Evolutionary conservation across 2,797 vertebrate species (phyloP).

Genomic region (Melanotaenia maccullochi): DNA sequence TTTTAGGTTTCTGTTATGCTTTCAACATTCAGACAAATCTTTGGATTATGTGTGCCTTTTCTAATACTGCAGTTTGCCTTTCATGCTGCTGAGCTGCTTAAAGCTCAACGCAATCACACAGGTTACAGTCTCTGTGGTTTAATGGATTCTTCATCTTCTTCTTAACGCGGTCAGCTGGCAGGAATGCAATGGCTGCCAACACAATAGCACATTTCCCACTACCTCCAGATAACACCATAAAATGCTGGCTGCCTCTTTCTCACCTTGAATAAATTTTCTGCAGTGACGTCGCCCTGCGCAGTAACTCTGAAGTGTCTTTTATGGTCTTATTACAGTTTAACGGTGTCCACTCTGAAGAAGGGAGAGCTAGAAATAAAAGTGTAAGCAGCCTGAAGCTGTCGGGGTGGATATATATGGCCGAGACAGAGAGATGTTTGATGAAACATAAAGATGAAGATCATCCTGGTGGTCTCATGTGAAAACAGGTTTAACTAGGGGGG

Average conservation of each 20-base stretch:
- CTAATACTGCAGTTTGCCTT: neutral
- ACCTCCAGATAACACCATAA: constrained; percentile 67
- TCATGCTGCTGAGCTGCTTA: constrained; percentile 17
- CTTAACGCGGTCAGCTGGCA: constrained; percentile 75
- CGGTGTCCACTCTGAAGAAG: constrained; percentile 53
- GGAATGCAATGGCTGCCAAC: constrained; percentile 68
- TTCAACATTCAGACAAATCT: neutral
- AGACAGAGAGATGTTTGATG: constrained; percentile 20
- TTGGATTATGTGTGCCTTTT: constrained; percentile 2
- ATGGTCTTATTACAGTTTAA: constrained; percentile 70
- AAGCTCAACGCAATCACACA: constrained; percentile 12
- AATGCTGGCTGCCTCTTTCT: constrained; percentile 58
- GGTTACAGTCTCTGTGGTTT: constrained; percentile 47
- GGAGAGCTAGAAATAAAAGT: constrained; percentile 48
- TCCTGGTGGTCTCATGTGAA: constrained; percentile 20
- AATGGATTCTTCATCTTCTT: constrained; percentile 72
- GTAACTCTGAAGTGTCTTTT: constrained; percentile 65
- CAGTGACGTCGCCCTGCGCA: constrained; percentile 25
- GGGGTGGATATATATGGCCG: constrained; percentile 22
- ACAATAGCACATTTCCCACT: constrained; percentile 52
- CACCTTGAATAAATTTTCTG: constrained; percentile 61
- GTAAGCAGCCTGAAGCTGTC: constrained; percentile 33
- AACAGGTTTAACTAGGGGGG: neutral
- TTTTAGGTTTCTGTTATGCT: no score
- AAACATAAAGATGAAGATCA: constrained; percentile 55